A percentile compares a stretch with the other conserved stretches of the same genome.
These are phyloP conservation scores for Gallinago nigripennis DNA, from an alignment of 2,797 vertebrate species.

Conservation along the genomic window DNA sequence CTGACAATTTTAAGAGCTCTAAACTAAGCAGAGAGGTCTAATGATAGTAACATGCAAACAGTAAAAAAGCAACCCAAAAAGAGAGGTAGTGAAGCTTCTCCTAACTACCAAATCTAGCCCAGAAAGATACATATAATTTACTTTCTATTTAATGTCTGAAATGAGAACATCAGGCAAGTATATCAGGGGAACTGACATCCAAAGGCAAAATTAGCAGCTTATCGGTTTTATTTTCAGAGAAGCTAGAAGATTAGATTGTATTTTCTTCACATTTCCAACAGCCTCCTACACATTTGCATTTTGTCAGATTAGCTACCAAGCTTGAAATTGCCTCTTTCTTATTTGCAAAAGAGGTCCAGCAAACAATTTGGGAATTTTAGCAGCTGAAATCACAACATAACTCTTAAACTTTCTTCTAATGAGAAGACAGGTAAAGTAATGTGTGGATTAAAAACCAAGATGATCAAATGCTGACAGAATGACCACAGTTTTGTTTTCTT, in stretches of 20 bases:
- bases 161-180: background rate
- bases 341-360: background rate
- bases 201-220: background rate
- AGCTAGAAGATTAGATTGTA: background rate
- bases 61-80: background rate
- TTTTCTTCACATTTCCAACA: constrained; percentile 2
- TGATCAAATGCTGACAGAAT: background rate
- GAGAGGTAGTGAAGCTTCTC: background rate
- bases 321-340: background rate
- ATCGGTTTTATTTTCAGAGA: constrained; percentile 8
- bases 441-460: background rate
- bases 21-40: background rate
- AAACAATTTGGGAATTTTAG: background rate
- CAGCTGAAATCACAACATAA: background rate
- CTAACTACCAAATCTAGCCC: background rate
- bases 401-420: background rate
- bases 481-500: background rate
- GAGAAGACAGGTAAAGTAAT: background rate
- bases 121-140: background rate
- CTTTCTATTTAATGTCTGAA: background rate
- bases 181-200: background rate
- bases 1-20: background rate
- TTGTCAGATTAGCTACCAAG: background rate
- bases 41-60: background rate
- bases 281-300: constrained; percentile 8